Percentiles rank a stretch among this genome's conserved stretches.
These are phyloP conservation scores for Bothrops alternatus DNA, from an alignment of 2,797 vertebrate species.

Conservation along the genomic window DNA sequence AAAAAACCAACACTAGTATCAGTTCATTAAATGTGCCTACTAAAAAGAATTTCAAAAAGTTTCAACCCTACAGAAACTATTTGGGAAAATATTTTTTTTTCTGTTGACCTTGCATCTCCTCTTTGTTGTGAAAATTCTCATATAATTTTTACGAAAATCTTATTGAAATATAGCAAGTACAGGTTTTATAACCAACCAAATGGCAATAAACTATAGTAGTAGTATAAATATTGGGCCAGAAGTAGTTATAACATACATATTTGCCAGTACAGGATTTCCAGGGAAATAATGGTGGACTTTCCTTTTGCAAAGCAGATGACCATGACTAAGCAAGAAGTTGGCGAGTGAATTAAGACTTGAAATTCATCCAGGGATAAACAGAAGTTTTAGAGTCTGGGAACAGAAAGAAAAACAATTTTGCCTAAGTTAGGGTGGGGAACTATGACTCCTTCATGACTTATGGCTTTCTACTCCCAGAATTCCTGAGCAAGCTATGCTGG, in stretches of 20 bases:
- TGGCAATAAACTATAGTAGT: background rate
- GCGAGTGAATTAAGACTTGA: too few relatives aligned
- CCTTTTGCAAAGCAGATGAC: too few relatives aligned
- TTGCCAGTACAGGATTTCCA: background rate
- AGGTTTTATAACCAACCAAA: background rate
- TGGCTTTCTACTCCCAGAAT: too few relatives aligned
- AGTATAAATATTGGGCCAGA: background rate
- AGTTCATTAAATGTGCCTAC: background rate
- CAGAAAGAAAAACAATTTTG: too few relatives aligned
- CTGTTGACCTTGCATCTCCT: conserved; percentile 13
- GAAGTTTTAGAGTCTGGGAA: too few relatives aligned
- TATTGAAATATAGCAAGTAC: conserved; percentile 12
- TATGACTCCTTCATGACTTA: too few relatives aligned
- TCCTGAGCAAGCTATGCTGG: too few relatives aligned
- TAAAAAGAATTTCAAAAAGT: background rate
- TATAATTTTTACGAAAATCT: conserved; percentile 7
- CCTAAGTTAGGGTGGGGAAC: too few relatives aligned
- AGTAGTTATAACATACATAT: background rate
- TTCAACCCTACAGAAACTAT: background rate
- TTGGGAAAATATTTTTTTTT: background rate
- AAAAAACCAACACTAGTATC: background rate
- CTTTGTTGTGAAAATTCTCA: background rate
- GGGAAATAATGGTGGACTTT: too few relatives aligned
- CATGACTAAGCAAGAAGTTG: too few relatives aligned
- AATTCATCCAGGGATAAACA: too few relatives aligned